Conservation (phyloP, 2,888 invertebrate genomes). For the Drosophila mulleri region DNA sequence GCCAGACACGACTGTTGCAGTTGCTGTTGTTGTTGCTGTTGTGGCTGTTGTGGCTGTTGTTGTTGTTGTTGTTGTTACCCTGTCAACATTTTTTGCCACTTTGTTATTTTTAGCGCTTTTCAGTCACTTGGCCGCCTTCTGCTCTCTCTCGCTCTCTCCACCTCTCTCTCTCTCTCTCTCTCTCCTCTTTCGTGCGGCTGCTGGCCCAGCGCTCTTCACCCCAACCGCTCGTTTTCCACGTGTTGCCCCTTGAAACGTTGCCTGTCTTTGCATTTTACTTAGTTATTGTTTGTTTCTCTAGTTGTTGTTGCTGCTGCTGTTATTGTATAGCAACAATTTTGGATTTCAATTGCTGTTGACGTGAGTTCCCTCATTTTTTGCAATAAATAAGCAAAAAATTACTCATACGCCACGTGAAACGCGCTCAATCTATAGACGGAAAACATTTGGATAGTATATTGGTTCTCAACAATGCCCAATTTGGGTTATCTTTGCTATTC, state of each 20-base stretch:
- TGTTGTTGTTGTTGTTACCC: conserved; percentile 35
- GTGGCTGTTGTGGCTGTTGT: conserved; percentile 4
- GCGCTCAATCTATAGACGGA: conserved; percentile 16
- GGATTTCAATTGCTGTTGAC: conserved; percentile 52
- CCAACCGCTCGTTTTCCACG: conserved; percentile 46
- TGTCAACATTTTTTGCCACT: conserved; percentile 67
- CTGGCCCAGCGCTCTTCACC: too few species aligned
- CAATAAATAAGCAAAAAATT: conserved; percentile 58
- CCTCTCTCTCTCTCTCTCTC: conserved; percentile 6
- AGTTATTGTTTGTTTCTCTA: conserved; percentile 8
- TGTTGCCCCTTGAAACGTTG: conserved; percentile 34
- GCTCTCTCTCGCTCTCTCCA: background rate
- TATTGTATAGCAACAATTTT: conserved; percentile 37
- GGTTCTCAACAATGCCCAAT: background rate
- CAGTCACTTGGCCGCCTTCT: conserved; percentile 27
- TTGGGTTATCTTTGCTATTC: background rate
- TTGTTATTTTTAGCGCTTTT: conserved; percentile 66
- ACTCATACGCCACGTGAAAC: conserved; percentile 69
- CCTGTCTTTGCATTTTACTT: conserved; percentile 11
- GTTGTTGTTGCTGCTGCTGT: conserved; percentile 9
- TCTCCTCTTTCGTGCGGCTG: background rate
- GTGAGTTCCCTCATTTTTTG: conserved; percentile 28
- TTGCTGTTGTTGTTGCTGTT: conserved; percentile 7
- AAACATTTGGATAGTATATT: conserved; percentile 3
- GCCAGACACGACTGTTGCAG: conserved; percentile 55